Conservation (phyloP, 2,797 vertebrate genomes). For the Micrastur ruficollis region DNA sequence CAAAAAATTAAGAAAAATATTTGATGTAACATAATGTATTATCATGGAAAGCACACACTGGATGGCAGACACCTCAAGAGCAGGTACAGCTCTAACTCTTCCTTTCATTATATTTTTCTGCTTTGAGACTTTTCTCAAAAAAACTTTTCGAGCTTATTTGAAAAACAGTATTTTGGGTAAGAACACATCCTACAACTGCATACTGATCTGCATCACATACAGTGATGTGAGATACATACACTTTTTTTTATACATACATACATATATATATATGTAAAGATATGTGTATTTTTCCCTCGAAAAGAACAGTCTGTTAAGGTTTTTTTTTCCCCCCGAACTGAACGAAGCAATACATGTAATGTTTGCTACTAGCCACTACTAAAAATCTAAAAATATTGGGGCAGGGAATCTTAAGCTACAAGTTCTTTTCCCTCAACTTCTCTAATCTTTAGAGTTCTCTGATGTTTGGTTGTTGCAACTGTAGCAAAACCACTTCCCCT, state of each 20-base stretch:
- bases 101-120: not conserved
- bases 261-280: no score
- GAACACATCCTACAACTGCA: not conserved
- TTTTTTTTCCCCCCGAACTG: not conserved
- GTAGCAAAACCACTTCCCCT: not conserved
- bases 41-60: not conserved
- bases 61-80: not conserved
- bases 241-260: not conserved
- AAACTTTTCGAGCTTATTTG: not conserved
- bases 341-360: not conserved
- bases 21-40: not conserved
- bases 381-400: not conserved
- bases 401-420: not conserved
- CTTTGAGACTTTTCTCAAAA: not conserved
- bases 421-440: not conserved
- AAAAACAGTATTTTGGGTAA: not conserved
- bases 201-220: not conserved
- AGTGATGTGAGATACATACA: not conserved
- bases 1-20: not conserved
- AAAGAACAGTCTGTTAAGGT: not conserved
- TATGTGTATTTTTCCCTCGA: rapidly evolving
- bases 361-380: not conserved
- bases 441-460: not conserved
- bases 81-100: not conserved
- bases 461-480: not conserved